Evolutionary conservation across 2,888 invertebrate genomes (phyloP), one percentile per base, ranked within the genome.

Genomic region (Stenodera caucasica): DNA sequence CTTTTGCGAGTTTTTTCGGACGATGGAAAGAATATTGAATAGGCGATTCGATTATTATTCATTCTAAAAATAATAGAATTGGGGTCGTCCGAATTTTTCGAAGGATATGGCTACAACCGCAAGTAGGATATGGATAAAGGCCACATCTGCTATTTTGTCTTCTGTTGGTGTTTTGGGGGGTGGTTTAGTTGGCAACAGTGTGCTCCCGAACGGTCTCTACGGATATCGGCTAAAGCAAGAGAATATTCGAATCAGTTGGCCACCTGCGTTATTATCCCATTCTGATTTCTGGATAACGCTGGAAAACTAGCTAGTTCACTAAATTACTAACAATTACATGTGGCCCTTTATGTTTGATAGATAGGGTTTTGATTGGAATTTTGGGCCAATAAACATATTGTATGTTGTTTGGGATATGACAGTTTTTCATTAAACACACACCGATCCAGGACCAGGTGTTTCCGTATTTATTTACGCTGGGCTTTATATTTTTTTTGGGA

Each of bases 211-310:
- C 45, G 21, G 11, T 45, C 45, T 23, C 45, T 23, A 5, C 45
- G 45, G 23, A 23, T 45, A 45, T 45, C 21, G 45, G 23, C 6
- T 23, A 23, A 45, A 7, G 45, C 45, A 23, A 23, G 5, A 12
- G 21, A 21, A 45, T 23, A 45, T 45, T 23, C 23, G 45, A 45
- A 45, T 45, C 23, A 12, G 45, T 45, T 23, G 45, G 21, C 45
- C 45, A 45, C 45, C 45, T 45, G 45, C 45, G 21, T 45, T 45
- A n/a, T n/a, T 45, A 45, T 45, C 23, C 11, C 21, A 45, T 18
- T 1, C 18, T 2, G 7, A 14, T 15, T 6, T 21, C 3, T 23
- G n/a, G 1, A 23, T 18, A 45, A 45, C 23, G 26, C 26, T 26
- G 5, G 26, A 26, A 26, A 5, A 26, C n/a, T n/a, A n/a, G n/a